Conservation (phyloP, 2,113 vertebrate species). For the Aplodontia rufa region DNA sequence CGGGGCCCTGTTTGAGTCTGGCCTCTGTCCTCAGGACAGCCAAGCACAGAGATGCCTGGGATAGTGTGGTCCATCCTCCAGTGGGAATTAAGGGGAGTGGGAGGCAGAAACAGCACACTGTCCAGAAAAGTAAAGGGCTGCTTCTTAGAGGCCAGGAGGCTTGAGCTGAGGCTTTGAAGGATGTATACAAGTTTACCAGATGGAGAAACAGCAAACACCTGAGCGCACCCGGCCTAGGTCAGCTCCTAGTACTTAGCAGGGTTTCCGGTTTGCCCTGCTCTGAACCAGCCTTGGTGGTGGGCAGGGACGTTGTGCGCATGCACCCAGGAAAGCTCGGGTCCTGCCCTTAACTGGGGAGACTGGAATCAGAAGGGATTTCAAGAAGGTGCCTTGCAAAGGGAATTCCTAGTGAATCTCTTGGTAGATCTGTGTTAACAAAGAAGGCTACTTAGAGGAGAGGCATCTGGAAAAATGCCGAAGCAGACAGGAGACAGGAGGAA, state of each 20-base stretch:
- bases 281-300: not conserved
- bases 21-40: not conserved
- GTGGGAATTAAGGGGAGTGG: not conserved
- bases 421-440: not conserved
- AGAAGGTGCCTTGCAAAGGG: not conserved
- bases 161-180: not conserved
- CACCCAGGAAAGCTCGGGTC: too few species aligned
- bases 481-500: not conserved
- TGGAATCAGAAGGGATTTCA: not conserved
- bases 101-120: not conserved
- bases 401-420: not conserved
- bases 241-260: not conserved
- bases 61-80: not conserved
- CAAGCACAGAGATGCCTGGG: not conserved
- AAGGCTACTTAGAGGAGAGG: not conserved
- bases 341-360: not conserved
- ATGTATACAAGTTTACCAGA: not conserved
- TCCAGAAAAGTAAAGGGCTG: not conserved
- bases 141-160: not conserved
- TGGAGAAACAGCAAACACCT: not conserved
- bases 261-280: not conserved
- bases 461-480: not conserved
- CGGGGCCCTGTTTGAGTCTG: not conserved
- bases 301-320: not conserved
- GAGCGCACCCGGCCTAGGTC: not conserved